Base-by-base conservation (phyloP, 2,888 invertebrate genomes). In the Alsophila aescularia region DNA sequence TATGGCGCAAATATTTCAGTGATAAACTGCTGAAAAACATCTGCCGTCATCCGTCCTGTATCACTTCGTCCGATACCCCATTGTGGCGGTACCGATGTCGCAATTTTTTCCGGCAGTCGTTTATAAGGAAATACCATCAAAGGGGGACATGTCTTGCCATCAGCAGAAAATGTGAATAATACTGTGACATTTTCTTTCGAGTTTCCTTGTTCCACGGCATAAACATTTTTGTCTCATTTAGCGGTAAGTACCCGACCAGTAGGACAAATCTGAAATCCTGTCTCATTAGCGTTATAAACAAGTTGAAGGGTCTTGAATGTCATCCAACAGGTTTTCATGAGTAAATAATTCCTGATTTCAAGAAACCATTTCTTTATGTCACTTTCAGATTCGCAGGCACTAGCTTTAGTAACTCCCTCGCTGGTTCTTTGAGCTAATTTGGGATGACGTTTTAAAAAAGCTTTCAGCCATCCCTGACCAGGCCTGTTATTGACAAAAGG, bases 361-460 rank as follows among this genome's bases (percentile, higher is more conserved):
- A n/a, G 24, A 54, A 75, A 75, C 72, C 73, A 76, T 48, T 67
- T 67, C 48, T 60, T 62, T 47, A 72, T 70, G 47, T 75, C 60
- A 8, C 18, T 48, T 62, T 77, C 73, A 36, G 68, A 66, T 9
- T 75, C 72, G 58, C 62, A 66, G 27, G 69, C 66, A 58, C 73
- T 71, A 21, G 73, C 66, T 41, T 64, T 49, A 51, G 65, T 71
- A 3, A 72, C 69, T 42, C 64, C 64, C 52, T 73, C 70, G 9
- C 58, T 59, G 8, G 62, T 69, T 54, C 69, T 59, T 50, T 51
- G 31, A 15, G 43, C 50, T 56, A 75, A 56, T 36, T 27, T 54
- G 9, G 70, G 66, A 42, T 74, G 70, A 48, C 73, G 58, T 62
- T 66, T 72, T 37, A 73, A 62, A 60, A 75, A 72, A 31, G 64